Base-by-base conservation (phyloP, 2,113 vertebrate species). In the Dromiciops gliroides region DNA sequence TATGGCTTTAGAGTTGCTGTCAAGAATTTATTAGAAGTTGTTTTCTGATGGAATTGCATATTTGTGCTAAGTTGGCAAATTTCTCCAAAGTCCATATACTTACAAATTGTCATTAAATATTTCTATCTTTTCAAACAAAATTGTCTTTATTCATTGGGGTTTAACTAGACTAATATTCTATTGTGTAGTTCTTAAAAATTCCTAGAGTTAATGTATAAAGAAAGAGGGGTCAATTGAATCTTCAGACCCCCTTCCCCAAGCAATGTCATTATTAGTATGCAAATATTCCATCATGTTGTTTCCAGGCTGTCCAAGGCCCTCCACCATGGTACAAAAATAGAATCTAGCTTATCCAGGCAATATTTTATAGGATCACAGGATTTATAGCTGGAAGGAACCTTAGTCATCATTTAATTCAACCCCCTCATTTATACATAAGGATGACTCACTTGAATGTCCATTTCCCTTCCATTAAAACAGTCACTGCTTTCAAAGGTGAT, bases 401-500 rank as follows among this genome's bases (percentile, higher is more conserved):
- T 83, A 83, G 67, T 83, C 67, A 83, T 83, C 67, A 83, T 83
- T 83, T 44, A 83, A 83, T 83, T 83, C n/a, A 83, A 56, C 53
- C 25, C 16, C 67, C 67, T 83, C 67, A 83, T 44, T 83, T 83
- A 83, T 44, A 83, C n/a, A 44, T 83, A 44, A 83, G 37, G n/a
- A 44, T 90, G 93, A 89, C 50, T 97, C 49, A 60, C 51, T 90
- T 88, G 0, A 0, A 53, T 95, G 11, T 83, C 67, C 67, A 44
- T 44, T 83, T 19, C n/a, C 67, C 67, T 83, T 83, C n/a, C 67
- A 83, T 83, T 83, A 83, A 83, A 44, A 83, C 19, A 44, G 67
- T 44, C 16, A 37, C 56, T 67, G 25, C 52, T 93, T 97, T 95
- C 51, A 94, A 93, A 60, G 92, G 3, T 56, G n/a, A 48, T 37